Evolutionary conservation across 2,113 vertebrate genomes (phyloP).

Genomic region (Megaceryle maxima): DNA sequence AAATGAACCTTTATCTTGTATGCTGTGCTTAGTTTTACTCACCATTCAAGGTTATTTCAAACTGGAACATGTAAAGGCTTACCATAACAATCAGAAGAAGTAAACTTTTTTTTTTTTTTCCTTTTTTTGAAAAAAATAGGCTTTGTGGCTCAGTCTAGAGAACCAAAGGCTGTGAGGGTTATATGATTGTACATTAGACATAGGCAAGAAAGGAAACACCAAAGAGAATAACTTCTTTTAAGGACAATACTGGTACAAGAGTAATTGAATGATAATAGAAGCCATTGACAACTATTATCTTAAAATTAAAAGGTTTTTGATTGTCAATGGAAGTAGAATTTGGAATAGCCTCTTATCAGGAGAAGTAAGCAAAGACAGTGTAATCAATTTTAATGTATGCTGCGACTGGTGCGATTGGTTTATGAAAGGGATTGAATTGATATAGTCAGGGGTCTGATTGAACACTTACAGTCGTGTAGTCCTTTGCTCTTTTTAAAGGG

Average conservation of each 20-base stretch:
- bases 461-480: neutral
- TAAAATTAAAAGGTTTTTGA: neutral
- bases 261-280: neutral
- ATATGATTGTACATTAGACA: neutral
- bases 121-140: neutral
- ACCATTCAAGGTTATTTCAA: neutral
- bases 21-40: neutral
- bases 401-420: neutral
- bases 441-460: neutral
- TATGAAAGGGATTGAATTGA: neutral
- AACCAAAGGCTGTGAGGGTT: neutral
- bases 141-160: neutral
- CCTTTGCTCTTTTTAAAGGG: neutral
- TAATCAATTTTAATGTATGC: neutral
- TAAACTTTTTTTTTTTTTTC: neutral
- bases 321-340: neutral
- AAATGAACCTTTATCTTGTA: neutral
- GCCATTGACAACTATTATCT: neutral
- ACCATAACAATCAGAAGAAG: neutral
- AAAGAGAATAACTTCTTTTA: neutral
- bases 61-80: neutral
- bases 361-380: neutral
- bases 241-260: neutral
- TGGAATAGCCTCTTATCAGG: neutral
- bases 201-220: neutral